These are phyloP conservation scores for Cyclophora albipunctata DNA, from an alignment of 2,888 invertebrate species.

Conservation along the genomic window DNA sequence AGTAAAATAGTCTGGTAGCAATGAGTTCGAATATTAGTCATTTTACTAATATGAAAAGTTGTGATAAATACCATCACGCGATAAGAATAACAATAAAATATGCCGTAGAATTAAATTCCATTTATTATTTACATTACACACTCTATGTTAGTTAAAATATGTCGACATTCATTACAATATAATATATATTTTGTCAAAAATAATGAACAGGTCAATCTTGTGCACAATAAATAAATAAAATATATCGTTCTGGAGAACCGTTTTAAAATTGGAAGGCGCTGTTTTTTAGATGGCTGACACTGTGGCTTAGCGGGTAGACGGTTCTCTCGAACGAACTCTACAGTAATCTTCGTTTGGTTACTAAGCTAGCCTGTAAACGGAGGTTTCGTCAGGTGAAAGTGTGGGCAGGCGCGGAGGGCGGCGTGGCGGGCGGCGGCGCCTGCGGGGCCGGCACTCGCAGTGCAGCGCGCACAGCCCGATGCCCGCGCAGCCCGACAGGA, in stretches of 20 bases:
- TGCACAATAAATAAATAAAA: constrained; percentile 3
- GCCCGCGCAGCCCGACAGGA: constrained; percentile 88
- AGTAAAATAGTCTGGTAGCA: too few relatives aligned
- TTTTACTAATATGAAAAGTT: too few relatives aligned
- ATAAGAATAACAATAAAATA: not conserved
- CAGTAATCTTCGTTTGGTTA: constrained; percentile 2
- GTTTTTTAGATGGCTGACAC: too few relatives aligned
- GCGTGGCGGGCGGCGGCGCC: constrained; percentile 78
- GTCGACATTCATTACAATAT: constrained; percentile 20
- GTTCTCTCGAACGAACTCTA: too few relatives aligned
- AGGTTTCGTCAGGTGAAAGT: constrained; percentile 73
- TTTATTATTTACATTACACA: constrained; percentile 8
- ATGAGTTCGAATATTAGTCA: too few relatives aligned
- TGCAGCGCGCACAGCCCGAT: constrained; percentile 90
- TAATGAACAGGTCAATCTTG: constrained; percentile 10
- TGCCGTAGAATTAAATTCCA: not conserved
- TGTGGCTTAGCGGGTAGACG: too few relatives aligned
- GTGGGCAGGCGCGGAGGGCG: constrained; percentile 77
- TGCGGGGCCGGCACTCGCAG: constrained; percentile 86
- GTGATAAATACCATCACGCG: too few relatives aligned
- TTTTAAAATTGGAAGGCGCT: too few relatives aligned
- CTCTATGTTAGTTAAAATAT: not conserved
- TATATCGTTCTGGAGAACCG: too few relatives aligned
- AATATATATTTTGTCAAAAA: constrained; percentile 19
- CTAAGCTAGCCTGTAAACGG: constrained; percentile 62